Evolutionary conservation across 2,113 vertebrate genomes (phyloP).

Genomic region (Trichomycterus rosablanca): DNA sequence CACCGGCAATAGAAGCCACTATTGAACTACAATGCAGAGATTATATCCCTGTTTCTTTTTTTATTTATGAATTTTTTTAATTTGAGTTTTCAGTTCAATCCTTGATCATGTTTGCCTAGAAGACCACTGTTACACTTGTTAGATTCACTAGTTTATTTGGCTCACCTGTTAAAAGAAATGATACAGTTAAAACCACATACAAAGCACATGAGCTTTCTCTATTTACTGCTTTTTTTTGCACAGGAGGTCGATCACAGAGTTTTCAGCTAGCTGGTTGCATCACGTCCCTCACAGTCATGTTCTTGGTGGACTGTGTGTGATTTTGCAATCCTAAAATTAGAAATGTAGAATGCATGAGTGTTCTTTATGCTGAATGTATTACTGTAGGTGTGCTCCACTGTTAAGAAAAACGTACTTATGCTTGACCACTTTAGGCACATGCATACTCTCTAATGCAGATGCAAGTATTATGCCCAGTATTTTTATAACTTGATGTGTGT

Average conservation of each 20-base stretch:
- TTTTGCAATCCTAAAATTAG: too few relatives aligned
- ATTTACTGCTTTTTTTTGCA: slow-evolving; percentile 35
- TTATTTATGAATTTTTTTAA: too few relatives aligned
- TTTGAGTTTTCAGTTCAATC: too few relatives aligned
- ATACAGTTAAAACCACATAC: too few relatives aligned
- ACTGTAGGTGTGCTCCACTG: slow-evolving; percentile 23
- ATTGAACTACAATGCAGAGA: too few relatives aligned
- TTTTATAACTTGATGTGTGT: not conserved
- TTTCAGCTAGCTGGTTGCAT: not conserved
- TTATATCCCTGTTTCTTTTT: too few relatives aligned
- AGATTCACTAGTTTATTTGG: too few relatives aligned
- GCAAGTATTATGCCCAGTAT: slow-evolving; percentile 7
- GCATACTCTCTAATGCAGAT: slow-evolving; percentile 2
- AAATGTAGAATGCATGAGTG: slow-evolving; percentile 22
- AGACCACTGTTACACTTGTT: too few relatives aligned
- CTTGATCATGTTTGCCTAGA: too few relatives aligned
- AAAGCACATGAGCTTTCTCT: slow-evolving; percentile 5
- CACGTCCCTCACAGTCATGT: slow-evolving; percentile 2
- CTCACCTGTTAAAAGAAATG: too few relatives aligned
- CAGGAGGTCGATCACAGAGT: slow-evolving; percentile 11
- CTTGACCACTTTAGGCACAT: slow-evolving; percentile 24
- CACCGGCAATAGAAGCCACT: too few relatives aligned
- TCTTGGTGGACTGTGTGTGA: slow-evolving; percentile 11
- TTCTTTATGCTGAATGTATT: slow-evolving; percentile 44
- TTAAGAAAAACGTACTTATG: slow-evolving; percentile 1